Conservation (phyloP, 2,113 vertebrate species). For the Cepphus grylle region DNA sequence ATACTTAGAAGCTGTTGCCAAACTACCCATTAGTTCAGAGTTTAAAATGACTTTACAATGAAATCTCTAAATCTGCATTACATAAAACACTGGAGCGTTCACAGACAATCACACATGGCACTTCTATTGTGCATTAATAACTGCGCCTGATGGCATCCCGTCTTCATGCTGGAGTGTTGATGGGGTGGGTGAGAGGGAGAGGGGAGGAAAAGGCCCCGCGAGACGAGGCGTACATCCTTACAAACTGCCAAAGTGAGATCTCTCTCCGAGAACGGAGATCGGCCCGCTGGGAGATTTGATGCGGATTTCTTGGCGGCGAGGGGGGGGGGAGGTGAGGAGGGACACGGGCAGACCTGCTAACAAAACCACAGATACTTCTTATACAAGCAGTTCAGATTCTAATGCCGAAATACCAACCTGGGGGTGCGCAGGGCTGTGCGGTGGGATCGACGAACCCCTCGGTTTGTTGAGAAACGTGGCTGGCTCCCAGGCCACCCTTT, state of each 20-base stretch:
- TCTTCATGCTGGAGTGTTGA: neutral
- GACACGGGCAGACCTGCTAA: neutral
- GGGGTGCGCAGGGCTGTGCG: rapidly evolving
- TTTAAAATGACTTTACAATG: conserved; percentile 49
- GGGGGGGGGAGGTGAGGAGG: too few species aligned
- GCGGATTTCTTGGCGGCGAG: rapidly evolving
- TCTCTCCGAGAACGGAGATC: rapidly evolving
- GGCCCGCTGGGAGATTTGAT: neutral
- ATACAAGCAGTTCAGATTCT: rapidly evolving
- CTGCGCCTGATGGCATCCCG: neutral
- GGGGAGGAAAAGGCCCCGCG: neutral
- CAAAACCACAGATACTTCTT: neutral
- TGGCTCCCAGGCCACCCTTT: neutral
- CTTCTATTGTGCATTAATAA: neutral
- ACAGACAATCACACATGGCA: neutral
- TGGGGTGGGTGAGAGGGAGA: neutral
- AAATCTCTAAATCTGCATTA: neutral
- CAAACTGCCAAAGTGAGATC: neutral
- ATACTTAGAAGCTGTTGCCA: conserved; percentile 63
- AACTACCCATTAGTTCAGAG: conserved; percentile 72
- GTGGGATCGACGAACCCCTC: neutral
- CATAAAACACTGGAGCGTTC: neutral
- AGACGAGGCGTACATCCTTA: neutral
- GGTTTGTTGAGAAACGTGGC: rapidly evolving
- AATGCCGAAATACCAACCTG: neutral